Evolutionary conservation across 53 echinoderm and acorn worm genomes (phyloP).

Genomic region (Temnopleurus reevesii): DNA sequence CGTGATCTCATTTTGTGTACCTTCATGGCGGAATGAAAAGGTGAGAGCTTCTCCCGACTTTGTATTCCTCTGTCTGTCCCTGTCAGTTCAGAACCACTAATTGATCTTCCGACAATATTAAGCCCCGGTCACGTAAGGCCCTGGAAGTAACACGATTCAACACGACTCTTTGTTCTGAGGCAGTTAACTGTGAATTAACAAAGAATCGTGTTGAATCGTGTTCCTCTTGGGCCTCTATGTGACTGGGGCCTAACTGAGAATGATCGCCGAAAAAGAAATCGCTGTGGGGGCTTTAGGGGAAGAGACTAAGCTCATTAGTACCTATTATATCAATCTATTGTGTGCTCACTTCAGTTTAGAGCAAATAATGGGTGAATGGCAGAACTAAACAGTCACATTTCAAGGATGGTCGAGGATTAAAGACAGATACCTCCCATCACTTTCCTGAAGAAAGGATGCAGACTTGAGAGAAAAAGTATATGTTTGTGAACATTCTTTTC

Average conservation of each 20-base stretch:
- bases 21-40: conserved; percentile 22
- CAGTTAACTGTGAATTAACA: too few relatives aligned
- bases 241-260: too few relatives aligned
- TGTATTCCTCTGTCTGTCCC: neutral
- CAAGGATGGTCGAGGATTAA: neutral
- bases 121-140: too few relatives aligned
- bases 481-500: neutral
- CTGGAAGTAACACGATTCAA: too few relatives aligned
- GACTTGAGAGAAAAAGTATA: neutral
- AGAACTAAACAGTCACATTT: conserved; percentile 15
- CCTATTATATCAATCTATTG: conserved; percentile 24
- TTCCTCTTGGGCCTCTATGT: too few relatives aligned
- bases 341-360: conserved; percentile 31
- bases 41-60: neutral
- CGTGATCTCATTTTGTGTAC: conserved; percentile 28
- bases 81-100: conserved; percentile 13
- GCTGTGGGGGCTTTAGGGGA: neutral
- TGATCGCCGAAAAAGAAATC: neutral
- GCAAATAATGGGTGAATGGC: conserved; percentile 33
- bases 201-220: too few relatives aligned
- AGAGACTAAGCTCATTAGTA: conserved; percentile 19
- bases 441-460: too few relatives aligned
- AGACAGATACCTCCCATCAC: neutral
- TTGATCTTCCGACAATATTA: conserved; percentile 37
- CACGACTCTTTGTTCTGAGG: too few relatives aligned